A percentile compares a stretch with the other conserved stretches of the same genome.
Conservation (phyloP, 2,113 vertebrate genomes). For the Nothocercus julius region DNA sequence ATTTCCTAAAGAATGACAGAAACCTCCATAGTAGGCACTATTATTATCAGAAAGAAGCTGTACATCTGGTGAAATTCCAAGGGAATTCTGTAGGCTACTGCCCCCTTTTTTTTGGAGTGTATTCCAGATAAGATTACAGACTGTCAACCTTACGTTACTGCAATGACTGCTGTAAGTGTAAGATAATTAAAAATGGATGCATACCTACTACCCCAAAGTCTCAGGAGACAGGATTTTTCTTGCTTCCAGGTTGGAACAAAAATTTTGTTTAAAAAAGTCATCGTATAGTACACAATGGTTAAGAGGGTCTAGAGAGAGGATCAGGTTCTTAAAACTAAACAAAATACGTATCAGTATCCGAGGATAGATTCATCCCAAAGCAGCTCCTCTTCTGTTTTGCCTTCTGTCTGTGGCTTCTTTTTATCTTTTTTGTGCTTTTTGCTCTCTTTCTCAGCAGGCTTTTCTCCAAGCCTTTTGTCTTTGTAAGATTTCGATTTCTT, state of each 20-base stretch:
- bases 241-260: not conserved
- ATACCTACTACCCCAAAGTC: not conserved
- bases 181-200: not conserved
- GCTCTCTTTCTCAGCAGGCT: slow-evolving; percentile 41
- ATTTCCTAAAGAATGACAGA: not conserved
- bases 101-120: not conserved
- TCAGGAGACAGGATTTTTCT: not conserved
- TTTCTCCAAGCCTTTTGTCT: slow-evolving; percentile 53
- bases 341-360: slow-evolving; percentile 72
- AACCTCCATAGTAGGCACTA: not conserved
- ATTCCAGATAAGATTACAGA: slow-evolving; percentile 6
- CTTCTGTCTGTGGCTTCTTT: slow-evolving; percentile 68
- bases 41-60: not conserved
- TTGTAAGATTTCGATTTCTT: slow-evolving; percentile 64
- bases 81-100: not conserved
- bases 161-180: not conserved
- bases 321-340: not conserved
- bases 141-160: not conserved
- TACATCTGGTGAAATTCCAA: not conserved
- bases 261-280: not conserved
- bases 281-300: not conserved
- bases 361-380: slow-evolving; percentile 89
- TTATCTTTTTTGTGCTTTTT: slow-evolving; percentile 80
- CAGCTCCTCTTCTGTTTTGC: slow-evolving; percentile 86
- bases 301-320: not conserved